Conservation (phyloP, 2,888 invertebrate genomes). For the Pocota personata region DNA sequence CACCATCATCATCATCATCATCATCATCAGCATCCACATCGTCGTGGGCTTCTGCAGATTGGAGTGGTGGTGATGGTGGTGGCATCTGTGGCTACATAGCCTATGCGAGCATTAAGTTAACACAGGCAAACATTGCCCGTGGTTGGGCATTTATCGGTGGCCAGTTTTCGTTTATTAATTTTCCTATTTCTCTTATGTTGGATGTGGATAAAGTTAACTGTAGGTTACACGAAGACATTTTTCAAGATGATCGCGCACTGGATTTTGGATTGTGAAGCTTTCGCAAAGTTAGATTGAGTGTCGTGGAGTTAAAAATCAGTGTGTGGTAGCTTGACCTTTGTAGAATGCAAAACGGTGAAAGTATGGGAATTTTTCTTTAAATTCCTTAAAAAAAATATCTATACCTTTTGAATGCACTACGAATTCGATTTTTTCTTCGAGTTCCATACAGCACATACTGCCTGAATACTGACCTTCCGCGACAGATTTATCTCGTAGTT, state of each 20-base stretch:
- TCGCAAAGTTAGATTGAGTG: slow-evolving; percentile 39
- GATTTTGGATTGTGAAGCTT: neutral
- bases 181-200: slow-evolving; percentile 13
- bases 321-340: slow-evolving; percentile 53
- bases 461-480: too few species aligned
- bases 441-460: too few species aligned
- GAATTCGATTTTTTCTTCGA: too few species aligned
- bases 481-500: too few species aligned
- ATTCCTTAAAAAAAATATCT: too few species aligned
- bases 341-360: neutral
- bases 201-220: slow-evolving; percentile 65
- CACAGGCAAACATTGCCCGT: slow-evolving; percentile 50
- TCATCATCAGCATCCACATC: slow-evolving; percentile 12
- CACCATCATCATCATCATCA: slow-evolving; percentile 25
- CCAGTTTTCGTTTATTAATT: slow-evolving; percentile 66
- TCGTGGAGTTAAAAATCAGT: slow-evolving; percentile 55
- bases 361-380: neutral
- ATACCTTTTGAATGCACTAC: too few species aligned
- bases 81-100: slow-evolving; percentile 51
- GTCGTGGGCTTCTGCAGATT: slow-evolving; percentile 67
- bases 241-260: slow-evolving; percentile 64
- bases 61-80: slow-evolving; percentile 4
- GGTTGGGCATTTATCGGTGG: slow-evolving; percentile 66
- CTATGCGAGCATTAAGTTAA: slow-evolving; percentile 28
- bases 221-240: slow-evolving; percentile 70